These are phyloP conservation scores for Elmis aenea DNA, from an alignment of 2,888 invertebrate species.

Conservation along the genomic window DNA sequence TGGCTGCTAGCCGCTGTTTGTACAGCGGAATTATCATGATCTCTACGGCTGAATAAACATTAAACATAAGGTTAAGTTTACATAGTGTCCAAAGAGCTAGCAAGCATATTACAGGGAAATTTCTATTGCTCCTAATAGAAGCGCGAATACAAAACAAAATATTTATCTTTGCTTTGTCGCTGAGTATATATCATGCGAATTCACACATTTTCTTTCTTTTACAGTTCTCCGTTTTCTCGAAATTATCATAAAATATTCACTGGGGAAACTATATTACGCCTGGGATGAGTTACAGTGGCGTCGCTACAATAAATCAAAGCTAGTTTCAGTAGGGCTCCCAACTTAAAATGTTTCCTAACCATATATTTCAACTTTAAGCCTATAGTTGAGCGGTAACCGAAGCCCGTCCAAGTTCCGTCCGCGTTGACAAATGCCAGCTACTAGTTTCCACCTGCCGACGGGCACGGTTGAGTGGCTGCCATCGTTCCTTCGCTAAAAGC, in stretches of 20 bases:
- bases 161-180: conserved; percentile 24
- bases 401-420: conserved; percentile 5
- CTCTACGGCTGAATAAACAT: conserved; percentile 17
- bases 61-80: conserved; percentile 11
- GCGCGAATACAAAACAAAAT: conserved; percentile 21
- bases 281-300: conserved; percentile 33
- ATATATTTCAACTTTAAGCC: conserved; percentile 11
- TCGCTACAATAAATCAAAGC: conserved; percentile 36
- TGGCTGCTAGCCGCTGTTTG: conserved; percentile 12
- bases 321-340: conserved; percentile 21
- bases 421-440: conserved; percentile 16
- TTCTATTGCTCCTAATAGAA: too few species aligned
- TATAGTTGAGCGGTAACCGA: conserved; percentile 11
- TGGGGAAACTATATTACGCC: conserved; percentile 35
- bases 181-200: conserved; percentile 20
- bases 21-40: conserved; percentile 12
- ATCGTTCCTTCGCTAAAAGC: conserved; percentile 15
- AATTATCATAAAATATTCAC: conserved; percentile 41
- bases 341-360: conserved; percentile 22
- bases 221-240: conserved; percentile 23
- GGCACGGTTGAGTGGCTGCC: conserved; percentile 12
- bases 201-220: conserved; percentile 23
- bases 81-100: neutral
- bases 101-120: neutral
- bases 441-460: conserved; percentile 19